Evolutionary conservation across 1,140 invertebrate genomes (phyloP).

Genomic region (Sarcophaga bullata): DNA sequence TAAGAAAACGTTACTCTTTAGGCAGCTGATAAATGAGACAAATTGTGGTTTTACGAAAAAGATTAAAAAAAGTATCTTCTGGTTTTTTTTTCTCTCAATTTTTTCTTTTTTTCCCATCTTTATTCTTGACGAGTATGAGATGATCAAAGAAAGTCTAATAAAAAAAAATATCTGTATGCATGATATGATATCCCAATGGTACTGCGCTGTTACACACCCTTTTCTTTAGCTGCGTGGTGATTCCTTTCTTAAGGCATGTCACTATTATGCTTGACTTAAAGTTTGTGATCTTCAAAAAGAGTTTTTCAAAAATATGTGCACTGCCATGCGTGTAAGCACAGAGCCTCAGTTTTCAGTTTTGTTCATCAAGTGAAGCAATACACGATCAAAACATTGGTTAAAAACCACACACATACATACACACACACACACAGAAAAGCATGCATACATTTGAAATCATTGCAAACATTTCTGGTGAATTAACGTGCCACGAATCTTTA

Average conservation of each 20-base stretch:
- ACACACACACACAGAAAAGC: not conserved
- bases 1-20: not conserved
- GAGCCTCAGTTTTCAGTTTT: too few relatives aligned
- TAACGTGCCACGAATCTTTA: slow-evolving; percentile 34
- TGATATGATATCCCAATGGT: too few relatives aligned
- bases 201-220: too few relatives aligned
- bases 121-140: not conserved
- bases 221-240: not conserved
- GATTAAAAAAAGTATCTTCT: not conserved
- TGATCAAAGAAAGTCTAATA: not conserved
- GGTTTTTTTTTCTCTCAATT: too few relatives aligned
- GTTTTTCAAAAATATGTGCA: too few relatives aligned
- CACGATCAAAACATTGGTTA: not conserved
- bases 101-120: not conserved
- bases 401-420: slow-evolving; percentile 9
- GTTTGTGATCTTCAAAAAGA: slow-evolving; percentile 17
- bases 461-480: slow-evolving; percentile 37
- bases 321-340: too few relatives aligned
- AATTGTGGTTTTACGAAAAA: slow-evolving; percentile 23
- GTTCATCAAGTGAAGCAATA: too few relatives aligned
- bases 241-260: not conserved
- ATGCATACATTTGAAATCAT: slow-evolving; percentile 23
- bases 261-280: slow-evolving; percentile 29
- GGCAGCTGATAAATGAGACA: slow-evolving; percentile 36
- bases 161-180: not conserved